Conservation (phyloP, 2,113 vertebrate species). For the Nettapus auritus region DNA sequence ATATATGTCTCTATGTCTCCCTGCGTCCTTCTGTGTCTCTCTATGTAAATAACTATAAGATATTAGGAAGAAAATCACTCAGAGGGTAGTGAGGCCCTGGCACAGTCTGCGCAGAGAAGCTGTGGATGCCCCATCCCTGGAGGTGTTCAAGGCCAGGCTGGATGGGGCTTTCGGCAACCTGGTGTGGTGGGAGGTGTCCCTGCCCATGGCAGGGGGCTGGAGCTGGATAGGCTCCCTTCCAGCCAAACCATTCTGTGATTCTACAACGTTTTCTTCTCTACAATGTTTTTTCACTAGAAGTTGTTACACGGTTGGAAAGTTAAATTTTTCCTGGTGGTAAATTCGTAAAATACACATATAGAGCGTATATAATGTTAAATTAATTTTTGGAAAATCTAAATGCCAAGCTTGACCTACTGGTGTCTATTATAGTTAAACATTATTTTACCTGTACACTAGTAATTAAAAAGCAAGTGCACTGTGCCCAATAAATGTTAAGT, state of each 20-base stretch:
- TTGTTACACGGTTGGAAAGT: not conserved
- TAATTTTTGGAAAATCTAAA: not conserved
- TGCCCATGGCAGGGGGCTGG: too few species aligned
- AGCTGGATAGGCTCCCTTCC: too few species aligned
- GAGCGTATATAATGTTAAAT: not conserved
- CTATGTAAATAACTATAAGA: too few species aligned
- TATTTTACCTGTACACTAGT: not conserved
- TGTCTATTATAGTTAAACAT: not conserved
- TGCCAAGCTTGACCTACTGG: not conserved
- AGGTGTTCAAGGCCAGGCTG: too few species aligned
- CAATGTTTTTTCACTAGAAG: not conserved
- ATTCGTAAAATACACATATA: not conserved
- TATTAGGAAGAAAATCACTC: too few species aligned
- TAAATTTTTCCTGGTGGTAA: not conserved
- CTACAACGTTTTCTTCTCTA: not conserved
- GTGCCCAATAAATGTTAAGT: slow-evolving; percentile 15
- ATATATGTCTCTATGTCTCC: too few species aligned
- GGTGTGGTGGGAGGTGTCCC: too few species aligned
- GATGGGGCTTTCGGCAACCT: too few species aligned
- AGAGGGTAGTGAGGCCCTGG: too few species aligned
- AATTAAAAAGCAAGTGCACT: slow-evolving; percentile 19
- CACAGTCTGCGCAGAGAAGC: too few species aligned
- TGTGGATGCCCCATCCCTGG: too few species aligned
- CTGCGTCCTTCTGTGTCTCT: too few species aligned
- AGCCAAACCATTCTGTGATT: not conserved